Conservation (phyloP, 2,113 vertebrate species). For the Grantiella picta region DNA sequence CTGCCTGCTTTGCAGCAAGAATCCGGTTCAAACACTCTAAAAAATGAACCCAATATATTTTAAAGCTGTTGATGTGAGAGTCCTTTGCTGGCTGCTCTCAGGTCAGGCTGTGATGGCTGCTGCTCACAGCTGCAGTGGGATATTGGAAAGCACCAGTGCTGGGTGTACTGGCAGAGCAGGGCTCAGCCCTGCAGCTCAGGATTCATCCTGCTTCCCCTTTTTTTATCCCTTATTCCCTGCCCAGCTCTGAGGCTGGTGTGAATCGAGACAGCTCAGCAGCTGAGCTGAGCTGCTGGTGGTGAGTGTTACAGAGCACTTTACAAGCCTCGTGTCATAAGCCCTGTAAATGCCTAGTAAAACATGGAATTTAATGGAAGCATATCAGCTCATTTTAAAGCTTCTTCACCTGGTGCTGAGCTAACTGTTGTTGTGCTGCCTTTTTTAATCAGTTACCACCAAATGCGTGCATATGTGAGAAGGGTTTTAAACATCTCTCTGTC, state of each 20-base stretch:
- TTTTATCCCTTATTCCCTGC: not conserved
- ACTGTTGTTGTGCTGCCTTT: not conserved
- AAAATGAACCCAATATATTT: not conserved
- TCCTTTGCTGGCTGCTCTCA: not conserved
- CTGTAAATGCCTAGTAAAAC: slow-evolving; percentile 48
- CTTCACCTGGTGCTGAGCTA: slow-evolving; percentile 33
- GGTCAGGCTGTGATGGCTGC: not conserved
- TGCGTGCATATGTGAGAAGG: not conserved
- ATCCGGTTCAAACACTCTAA: not conserved
- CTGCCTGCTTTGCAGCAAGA: not conserved
- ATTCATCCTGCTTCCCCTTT: not conserved
- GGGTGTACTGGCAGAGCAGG: not conserved
- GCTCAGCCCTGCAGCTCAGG: not conserved
- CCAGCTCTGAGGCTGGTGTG: not conserved
- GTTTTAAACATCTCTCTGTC: slow-evolving; percentile 41
- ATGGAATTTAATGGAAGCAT: slow-evolving; percentile 16
- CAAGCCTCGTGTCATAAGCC: slow-evolving; percentile 24
- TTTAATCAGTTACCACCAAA: slow-evolving; percentile 61
- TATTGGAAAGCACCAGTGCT: not conserved
- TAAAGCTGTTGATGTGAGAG: not conserved
- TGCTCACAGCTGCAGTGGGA: not conserved
- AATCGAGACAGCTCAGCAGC: not conserved
- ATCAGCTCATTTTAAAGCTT: slow-evolving; percentile 46
- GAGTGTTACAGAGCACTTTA: slow-evolving; percentile 6
- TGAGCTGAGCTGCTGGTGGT: not conserved